These are phyloP conservation scores for Scelioninae gen. 1 DNA, from an alignment of 2,888 invertebrate species.

Conservation along the genomic window DNA sequence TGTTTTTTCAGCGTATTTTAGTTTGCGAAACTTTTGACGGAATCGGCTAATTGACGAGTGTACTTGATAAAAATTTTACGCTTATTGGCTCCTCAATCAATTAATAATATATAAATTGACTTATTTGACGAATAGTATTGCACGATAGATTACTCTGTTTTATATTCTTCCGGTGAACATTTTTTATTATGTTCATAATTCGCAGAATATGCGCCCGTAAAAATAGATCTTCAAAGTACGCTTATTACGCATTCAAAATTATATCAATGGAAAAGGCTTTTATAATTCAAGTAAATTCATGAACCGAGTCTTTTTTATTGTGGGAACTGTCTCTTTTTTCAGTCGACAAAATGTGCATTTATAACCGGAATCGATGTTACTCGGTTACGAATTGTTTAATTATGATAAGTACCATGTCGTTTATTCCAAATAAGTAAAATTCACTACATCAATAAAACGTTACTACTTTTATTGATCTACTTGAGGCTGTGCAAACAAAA, in stretches of 20 bases:
- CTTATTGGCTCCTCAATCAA: slow-evolving; percentile 38
- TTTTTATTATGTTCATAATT: slow-evolving; percentile 35
- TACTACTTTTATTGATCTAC: slow-evolving; percentile 18
- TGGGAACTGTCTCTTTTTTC: slow-evolving; percentile 6
- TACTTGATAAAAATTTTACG: slow-evolving; percentile 37
- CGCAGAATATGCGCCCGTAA: slow-evolving; percentile 21
- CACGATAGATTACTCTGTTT: slow-evolving; percentile 2
- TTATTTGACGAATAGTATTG: slow-evolving; percentile 23
- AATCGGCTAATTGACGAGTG: slow-evolving; percentile 34
- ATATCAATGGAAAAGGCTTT: slow-evolving; percentile 20
- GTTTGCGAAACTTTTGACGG: not conserved
- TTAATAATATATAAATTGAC: slow-evolving; percentile 40
- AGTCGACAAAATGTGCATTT: slow-evolving; percentile 20
- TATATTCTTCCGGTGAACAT: not conserved
- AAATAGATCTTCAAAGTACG: slow-evolving; percentile 18
- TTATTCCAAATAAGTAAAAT: slow-evolving; percentile 32
- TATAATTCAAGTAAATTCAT: slow-evolving; percentile 20
- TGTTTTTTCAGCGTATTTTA: no score
- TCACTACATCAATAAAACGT: slow-evolving; percentile 41
- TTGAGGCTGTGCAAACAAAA: slow-evolving; percentile 25
- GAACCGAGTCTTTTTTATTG: slow-evolving; percentile 26
- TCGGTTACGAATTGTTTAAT: slow-evolving; percentile 51
- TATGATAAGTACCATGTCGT: slow-evolving; percentile 40
- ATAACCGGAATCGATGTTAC: slow-evolving; percentile 34
- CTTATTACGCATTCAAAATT: slow-evolving; percentile 44